phyloP scores from a whole-genome alignment of 2,797 vertebrate species.

The Fistularia commersonii region DNA sequence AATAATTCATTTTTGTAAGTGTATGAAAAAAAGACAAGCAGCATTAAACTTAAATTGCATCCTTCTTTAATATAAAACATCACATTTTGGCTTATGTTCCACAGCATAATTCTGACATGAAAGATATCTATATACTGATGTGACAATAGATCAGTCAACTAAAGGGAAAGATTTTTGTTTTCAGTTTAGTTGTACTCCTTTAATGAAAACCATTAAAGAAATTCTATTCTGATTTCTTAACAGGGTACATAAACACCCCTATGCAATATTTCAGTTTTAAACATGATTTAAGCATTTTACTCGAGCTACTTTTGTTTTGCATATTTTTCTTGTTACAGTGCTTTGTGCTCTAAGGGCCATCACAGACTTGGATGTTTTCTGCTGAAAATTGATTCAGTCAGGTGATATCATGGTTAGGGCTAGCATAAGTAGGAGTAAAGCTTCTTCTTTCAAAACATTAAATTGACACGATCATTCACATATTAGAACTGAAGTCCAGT shows the following conservation, averaged over 20 bases:
- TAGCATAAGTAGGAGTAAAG: slow-evolving; percentile 23
- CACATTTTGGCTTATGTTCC: slow-evolving; percentile 4
- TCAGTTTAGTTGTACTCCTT: slow-evolving; percentile 16
- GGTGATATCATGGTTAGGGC: slow-evolving; percentile 8
- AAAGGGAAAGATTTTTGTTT: slow-evolving; percentile 30
- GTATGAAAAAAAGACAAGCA: slow-evolving; percentile 6
- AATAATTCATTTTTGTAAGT: slow-evolving; percentile 7
- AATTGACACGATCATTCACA: slow-evolving; percentile 28
- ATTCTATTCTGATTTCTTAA: too few species aligned
- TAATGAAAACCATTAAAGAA: background rate
- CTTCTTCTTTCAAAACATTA: background rate
- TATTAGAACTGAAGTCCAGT: background rate
- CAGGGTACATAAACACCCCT: too few species aligned
- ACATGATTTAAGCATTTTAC: too few species aligned
- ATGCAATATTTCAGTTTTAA: too few species aligned
- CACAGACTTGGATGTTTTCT: background rate
- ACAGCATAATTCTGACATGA: background rate
- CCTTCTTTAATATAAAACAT: slow-evolving; percentile 43
- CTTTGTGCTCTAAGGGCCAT: background rate
- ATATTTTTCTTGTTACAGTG: background rate
- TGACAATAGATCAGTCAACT: slow-evolving; percentile 1
- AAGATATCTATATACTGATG: too few species aligned
- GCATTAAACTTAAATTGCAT: slow-evolving; percentile 6
- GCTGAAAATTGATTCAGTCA: background rate
- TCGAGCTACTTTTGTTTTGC: too few species aligned